Evolutionary conservation across 2,888 invertebrate species (phyloP).

Genomic region (Bombyx huttoni): DNA sequence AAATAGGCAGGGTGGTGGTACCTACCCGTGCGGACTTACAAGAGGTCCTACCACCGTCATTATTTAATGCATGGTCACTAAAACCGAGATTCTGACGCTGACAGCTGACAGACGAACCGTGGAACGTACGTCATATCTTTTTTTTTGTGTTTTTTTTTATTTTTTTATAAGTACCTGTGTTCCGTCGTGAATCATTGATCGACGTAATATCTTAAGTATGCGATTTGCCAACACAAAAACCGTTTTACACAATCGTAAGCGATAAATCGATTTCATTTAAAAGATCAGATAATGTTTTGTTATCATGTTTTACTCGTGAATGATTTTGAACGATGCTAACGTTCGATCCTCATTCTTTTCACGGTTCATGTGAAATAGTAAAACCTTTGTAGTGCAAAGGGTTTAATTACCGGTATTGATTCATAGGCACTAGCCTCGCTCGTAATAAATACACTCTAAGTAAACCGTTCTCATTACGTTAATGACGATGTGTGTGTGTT

Average conservation of each 20-base stretch:
- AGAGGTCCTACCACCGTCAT: too few relatives aligned
- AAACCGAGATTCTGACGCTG: conserved; percentile 19
- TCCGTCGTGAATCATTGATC: conserved; percentile 23
- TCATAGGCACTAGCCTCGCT: conserved; percentile 20
- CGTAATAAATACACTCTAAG: conserved; percentile 13
- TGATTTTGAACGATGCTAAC: conserved; percentile 4
- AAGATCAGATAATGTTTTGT: conserved; percentile 4
- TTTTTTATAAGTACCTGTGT: conserved; percentile 15
- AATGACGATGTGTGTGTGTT: conserved; percentile 21
- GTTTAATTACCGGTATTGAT: conserved; percentile 33
- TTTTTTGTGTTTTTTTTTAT: background rate
- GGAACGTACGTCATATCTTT: conserved; percentile 14
- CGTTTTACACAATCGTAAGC: conserved; percentile 17
- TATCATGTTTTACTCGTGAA: conserved; percentile 1
- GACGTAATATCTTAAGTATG: conserved; percentile 7
- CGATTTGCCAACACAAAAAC: conserved; percentile 10
- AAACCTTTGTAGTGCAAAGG: conserved; percentile 30
- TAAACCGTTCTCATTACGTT: conserved; percentile 26
- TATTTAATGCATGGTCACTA: conserved; percentile 8
- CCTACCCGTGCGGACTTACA: too few relatives aligned
- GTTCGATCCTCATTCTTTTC: conserved; percentile 10
- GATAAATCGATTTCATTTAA: conserved; percentile 15
- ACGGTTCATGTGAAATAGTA: conserved; percentile 23
- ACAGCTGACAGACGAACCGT: conserved; percentile 17
- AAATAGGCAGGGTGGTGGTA: too few relatives aligned